Evolutionary conservation across 92 coral and sea anemone genomes (phyloP).

Genomic region (Galaxea fascicularis): DNA sequence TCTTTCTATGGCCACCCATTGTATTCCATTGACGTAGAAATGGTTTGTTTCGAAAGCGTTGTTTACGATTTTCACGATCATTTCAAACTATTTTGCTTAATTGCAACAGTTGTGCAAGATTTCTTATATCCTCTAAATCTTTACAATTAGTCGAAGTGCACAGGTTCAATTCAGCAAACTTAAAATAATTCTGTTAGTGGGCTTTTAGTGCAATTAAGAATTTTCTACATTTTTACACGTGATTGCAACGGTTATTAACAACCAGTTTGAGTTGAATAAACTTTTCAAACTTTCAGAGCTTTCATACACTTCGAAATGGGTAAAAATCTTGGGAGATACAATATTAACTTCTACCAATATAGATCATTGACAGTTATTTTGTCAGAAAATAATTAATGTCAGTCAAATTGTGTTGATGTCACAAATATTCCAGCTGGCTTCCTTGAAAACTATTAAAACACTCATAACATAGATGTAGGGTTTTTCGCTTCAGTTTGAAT

Average conservation of each 20-base stretch:
- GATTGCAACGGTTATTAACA: not conserved
- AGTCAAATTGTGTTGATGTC: not conserved
- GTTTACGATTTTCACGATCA: constrained; percentile 16
- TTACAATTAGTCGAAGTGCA: not conserved
- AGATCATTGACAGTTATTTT: not conserved
- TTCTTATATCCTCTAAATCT: not conserved
- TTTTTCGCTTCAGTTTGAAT: constrained; percentile 23
- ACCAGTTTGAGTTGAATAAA: not conserved
- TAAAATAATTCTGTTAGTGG: not conserved
- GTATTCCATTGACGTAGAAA: not conserved
- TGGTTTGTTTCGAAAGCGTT: constrained; percentile 25
- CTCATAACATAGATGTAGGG: constrained; percentile 16
- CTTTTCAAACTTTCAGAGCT: not conserved
- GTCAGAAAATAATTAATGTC: not conserved
- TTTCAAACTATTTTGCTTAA: not conserved
- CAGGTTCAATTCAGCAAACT: no score
- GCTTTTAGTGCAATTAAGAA: not conserved
- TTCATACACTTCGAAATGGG: not conserved
- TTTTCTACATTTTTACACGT: constrained; percentile 23
- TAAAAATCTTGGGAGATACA: not conserved
- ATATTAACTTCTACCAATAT: not conserved
- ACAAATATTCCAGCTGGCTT: constrained; percentile 30
- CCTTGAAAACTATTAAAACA: constrained; percentile 1
- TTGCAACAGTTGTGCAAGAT: not conserved
- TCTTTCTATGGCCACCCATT: not conserved